A percentile compares a stretch with the other conserved stretches of the same genome.
Evolutionary conservation across 2,113 vertebrate genomes (phyloP).

Genomic region (Diadophis punctatus): DNA sequence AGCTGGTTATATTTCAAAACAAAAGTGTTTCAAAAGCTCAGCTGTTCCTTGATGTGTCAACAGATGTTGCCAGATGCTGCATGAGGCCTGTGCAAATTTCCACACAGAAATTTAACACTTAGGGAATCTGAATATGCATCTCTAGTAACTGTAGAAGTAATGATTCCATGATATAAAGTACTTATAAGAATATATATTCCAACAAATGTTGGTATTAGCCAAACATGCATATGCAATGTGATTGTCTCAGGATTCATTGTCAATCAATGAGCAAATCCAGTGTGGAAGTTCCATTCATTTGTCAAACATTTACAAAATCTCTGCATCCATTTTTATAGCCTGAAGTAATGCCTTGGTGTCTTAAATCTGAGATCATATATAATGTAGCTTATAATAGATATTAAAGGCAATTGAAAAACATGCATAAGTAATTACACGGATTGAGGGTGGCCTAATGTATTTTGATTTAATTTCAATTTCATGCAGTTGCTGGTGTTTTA

Average conservation of each 20-base stretch:
- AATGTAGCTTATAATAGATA: neutral
- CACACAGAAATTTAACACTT: neutral
- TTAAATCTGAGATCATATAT: neutral
- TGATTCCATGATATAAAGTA: neutral
- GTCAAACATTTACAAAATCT: neutral
- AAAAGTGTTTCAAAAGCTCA: conserved; percentile 1
- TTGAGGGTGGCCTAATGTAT: neutral
- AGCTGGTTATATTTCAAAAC: neutral
- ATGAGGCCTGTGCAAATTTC: neutral
- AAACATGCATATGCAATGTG: neutral
- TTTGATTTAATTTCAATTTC: fast-evolving
- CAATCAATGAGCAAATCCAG: neutral
- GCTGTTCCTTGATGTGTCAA: conserved; percentile 24
- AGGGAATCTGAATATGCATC: neutral
- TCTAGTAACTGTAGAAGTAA: neutral
- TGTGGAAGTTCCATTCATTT: neutral
- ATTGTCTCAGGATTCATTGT: neutral
- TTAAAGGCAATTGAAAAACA: neutral
- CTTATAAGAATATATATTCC: neutral
- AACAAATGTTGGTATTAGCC: neutral
- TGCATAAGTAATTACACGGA: neutral
- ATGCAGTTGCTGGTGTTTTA: conserved; percentile 7
- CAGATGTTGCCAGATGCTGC: conserved; percentile 19
- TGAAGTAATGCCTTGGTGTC: neutral
- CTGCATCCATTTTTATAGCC: neutral